Evolutionary conservation across 2,113 vertebrate species (phyloP), one percentile per base, ranked within the genome.

Genomic region (Prunella fulvescens): DNA sequence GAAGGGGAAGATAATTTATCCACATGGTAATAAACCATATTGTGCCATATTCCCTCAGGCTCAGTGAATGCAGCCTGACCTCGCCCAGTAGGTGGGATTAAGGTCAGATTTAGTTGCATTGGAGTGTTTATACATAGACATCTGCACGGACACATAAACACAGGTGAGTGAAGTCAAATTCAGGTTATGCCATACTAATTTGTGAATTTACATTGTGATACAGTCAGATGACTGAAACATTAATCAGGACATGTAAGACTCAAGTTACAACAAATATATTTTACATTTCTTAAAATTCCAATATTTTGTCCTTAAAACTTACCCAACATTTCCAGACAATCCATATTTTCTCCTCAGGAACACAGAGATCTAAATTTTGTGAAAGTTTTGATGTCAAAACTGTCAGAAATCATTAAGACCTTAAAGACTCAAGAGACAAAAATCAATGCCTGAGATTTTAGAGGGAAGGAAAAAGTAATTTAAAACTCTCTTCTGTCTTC

Each of bases 211-310:
- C 5, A 22, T 37, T 69, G 9, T 39, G 40, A 81, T 64, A 60
- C 5, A 54, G 13, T 58, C 48, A 67, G 22, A 39, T 11, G 10
- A 58, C 9, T 56, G 40, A 70, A 70, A 65, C 8, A 29, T 53
- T 64, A 77, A 64, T 37, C 48, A 50, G 17, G 29, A 64, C 0
- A 0, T 2, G 5, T 60, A 60, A 54, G 17, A 64, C 12, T 54
- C 13, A 60, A 67, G 19, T 42, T 72, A 69, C 11, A 87, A 37
- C 17, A 78, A 92, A 69, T 5, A 4, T 60, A 48, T 45, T 40
- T 87, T 31, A 5, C 6, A 31, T 78, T 87, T 84, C 28, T 31
- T 69, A 60, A 72, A 64, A 48, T 72, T 64, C 72, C 26, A 37
- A 4, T 81, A 64, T 81, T 81, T 69, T 54, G 28, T 66, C 6